Base-by-base conservation (phyloP, 2,888 invertebrate species). In the Drosophila cognata region DNA sequence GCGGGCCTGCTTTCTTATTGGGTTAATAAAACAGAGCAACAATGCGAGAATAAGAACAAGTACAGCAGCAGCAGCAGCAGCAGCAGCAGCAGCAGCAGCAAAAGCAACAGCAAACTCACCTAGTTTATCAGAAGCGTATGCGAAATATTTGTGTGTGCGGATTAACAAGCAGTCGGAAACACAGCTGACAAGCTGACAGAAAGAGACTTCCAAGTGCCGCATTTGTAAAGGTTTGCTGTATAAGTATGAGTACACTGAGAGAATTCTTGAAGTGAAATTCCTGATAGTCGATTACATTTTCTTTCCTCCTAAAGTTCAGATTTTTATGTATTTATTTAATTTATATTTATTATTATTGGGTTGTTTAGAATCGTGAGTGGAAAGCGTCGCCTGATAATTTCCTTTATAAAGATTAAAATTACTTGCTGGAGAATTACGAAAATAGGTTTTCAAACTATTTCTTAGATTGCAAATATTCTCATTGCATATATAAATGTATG, bases 21-120 rank as follows among this genome's bases (percentile, higher is more conserved):
- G 90, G 85, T 86, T 86, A 89, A 85, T 85, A 85, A 89, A 89
- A 89, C 85, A 89, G 80, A 71, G 69, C 75, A 66, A 73, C 71
- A 73, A 73, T 68, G 69, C 60, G 57, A 60, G 31, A 50, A 53
- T 58, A 57, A n/a, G 46, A 4, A 46, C 46, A 46, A 56, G 36
- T 29, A 56, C 55, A 38, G 35, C 33, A 16, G 16, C 35, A 13
- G 35, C 35, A 35, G 13, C 35, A 5, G 5, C 35, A 35, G 5
- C 13, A 35, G 35, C 35, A 35, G 5, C 35, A 35, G 0, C 36
- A 36, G 5, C 11, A 11, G 11, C 33, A 10, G 11, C 48, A 65
- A n/a, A 50, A 72, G 53, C 65, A 60, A 51, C 64, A 61, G 51
- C 66, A 59, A 68, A 46, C 80, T 82, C 82, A 84, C 82, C 82